phyloP scores from a whole-genome alignment of 1,140 invertebrate species.

The Drosophila neocordata region DNA sequence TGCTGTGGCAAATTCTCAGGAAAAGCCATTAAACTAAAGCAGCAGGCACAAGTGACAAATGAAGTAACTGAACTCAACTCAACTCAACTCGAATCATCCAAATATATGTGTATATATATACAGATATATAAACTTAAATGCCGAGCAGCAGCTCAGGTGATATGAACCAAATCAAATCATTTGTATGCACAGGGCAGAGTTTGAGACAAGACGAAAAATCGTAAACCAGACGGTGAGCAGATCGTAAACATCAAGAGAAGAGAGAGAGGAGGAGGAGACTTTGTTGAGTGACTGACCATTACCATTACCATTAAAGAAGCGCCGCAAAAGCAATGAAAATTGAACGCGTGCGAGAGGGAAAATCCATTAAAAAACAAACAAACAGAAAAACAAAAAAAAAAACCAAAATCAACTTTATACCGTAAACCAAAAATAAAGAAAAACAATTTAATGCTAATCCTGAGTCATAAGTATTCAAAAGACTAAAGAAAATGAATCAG shows the following conservation, averaged over 20 bases:
- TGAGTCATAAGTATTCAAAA: slow-evolving; percentile 19
- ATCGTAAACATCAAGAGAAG: slow-evolving; percentile 60
- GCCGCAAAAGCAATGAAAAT: slow-evolving; percentile 59
- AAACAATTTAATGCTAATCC: slow-evolving; percentile 3
- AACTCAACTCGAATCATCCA: slow-evolving; percentile 46
- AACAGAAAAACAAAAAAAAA: slow-evolving; percentile 19
- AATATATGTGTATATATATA: neutral
- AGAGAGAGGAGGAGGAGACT: slow-evolving; percentile 39
- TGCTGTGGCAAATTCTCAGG: slow-evolving; percentile 73
- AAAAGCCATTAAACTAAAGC: slow-evolving; percentile 71
- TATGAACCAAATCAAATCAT: slow-evolving; percentile 77
- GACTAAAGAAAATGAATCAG: neutral
- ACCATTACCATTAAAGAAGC: slow-evolving; percentile 71
- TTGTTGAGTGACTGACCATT: slow-evolving; percentile 40
- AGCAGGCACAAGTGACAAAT: slow-evolving; percentile 71
- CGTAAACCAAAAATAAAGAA: slow-evolving; percentile 22
- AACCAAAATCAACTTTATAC: slow-evolving; percentile 1
- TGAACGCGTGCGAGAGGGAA: slow-evolving; percentile 63
- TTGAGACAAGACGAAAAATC: slow-evolving; percentile 60
- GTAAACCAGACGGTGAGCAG: slow-evolving; percentile 53
- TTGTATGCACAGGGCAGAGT: slow-evolving; percentile 74
- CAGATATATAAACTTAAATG: slow-evolving; percentile 35
- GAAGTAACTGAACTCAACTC: slow-evolving; percentile 63
- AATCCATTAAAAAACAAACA: slow-evolving; percentile 43
- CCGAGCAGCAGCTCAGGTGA: slow-evolving; percentile 69